A percentile compares a stretch with the other conserved stretches of the same genome.
Conservation (phyloP, 2,888 invertebrate genomes). For the Octonoba sinensis region DNA sequence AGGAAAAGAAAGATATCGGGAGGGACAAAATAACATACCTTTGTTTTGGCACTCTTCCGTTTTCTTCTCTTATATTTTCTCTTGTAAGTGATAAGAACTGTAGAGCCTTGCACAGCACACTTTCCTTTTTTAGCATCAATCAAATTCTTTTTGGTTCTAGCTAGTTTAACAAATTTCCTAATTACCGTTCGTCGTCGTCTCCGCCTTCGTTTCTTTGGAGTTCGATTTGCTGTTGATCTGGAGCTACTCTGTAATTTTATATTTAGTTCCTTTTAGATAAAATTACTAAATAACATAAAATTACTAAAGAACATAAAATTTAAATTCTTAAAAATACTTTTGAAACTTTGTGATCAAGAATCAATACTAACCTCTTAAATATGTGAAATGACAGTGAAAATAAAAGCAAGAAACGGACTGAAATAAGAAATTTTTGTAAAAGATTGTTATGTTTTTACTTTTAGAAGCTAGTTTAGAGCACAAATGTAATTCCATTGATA, state of each 20-base stretch:
- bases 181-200: slow-evolving; percentile 20
- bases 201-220: slow-evolving; percentile 13
- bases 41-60: neutral
- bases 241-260: neutral
- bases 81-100: slow-evolving; percentile 31
- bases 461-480: too few species aligned
- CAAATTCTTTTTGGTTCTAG: slow-evolving; percentile 28
- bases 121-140: slow-evolving; percentile 25
- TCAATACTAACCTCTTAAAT: too few species aligned
- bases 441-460: too few species aligned
- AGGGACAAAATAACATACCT: neutral
- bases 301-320: too few species aligned
- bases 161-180: slow-evolving; percentile 37
- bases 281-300: too few species aligned
- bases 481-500: too few species aligned
- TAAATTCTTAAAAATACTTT: too few species aligned
- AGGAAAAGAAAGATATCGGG: neutral
- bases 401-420: too few species aligned
- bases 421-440: too few species aligned
- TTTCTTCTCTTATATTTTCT: neutral
- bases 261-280: too few species aligned
- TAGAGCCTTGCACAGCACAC: neutral
- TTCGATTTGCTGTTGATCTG: neutral
- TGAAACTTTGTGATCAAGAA: too few species aligned
- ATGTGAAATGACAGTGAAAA: too few species aligned